Conservation (phyloP, 2,113 vertebrate genomes). For the Anoura caudifer region DNA sequence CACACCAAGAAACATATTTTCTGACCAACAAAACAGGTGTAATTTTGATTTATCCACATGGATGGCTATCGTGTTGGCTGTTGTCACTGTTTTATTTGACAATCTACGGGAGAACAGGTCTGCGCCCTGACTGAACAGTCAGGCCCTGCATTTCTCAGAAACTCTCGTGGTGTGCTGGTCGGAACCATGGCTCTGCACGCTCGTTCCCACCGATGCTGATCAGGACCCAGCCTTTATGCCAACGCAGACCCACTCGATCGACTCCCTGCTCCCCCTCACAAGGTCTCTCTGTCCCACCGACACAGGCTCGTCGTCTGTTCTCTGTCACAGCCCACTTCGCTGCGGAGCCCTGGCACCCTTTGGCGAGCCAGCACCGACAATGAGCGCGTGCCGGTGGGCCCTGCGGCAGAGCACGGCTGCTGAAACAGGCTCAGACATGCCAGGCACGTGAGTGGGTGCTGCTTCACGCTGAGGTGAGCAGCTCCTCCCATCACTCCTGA, state of each 20-base stretch:
- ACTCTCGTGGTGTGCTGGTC: rapidly evolving
- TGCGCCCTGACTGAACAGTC: background rate
- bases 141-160: background rate
- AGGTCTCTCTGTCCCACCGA: background rate
- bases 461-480: background rate
- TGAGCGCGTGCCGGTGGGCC: rapidly evolving
- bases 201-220: background rate
- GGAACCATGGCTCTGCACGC: rapidly evolving
- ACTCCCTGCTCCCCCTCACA: background rate
- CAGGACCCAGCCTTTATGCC: background rate
- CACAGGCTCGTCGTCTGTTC: rapidly evolving
- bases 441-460: rapidly evolving
- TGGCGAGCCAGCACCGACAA: background rate
- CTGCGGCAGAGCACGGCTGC: background rate
- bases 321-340: background rate
- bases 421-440: background rate
- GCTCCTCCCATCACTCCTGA: background rate
- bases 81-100: background rate
- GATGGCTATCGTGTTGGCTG: background rate
- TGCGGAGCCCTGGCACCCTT: background rate
- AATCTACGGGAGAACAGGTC: background rate
- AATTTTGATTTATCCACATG: background rate
- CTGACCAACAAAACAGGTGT: background rate
- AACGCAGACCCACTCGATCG: rapidly evolving
- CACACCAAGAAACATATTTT: background rate